Conservation (phyloP, 30 jellyfish, hydroid and myxozoan species). For the Mastigias papua region DNA sequence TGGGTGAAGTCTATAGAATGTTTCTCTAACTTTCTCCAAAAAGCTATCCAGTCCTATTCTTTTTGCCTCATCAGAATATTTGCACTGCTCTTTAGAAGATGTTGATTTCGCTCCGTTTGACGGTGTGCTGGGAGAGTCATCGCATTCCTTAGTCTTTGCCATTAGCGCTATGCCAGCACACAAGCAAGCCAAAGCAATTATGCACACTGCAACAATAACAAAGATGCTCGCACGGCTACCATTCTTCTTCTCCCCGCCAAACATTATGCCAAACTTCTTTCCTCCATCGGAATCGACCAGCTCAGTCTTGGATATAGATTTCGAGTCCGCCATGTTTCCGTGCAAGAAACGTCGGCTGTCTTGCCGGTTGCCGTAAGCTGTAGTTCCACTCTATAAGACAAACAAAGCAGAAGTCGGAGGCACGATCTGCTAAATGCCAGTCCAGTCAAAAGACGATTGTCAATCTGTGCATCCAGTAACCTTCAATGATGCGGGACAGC, state of each 20-base stretch:
- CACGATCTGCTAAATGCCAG: no score
- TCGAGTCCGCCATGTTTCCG: neutral
- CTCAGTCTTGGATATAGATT: slow-evolving; percentile 47
- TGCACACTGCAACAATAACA: slow-evolving; percentile 37
- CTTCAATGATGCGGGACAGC: neutral
- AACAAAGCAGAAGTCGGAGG: no score
- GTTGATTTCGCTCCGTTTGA: slow-evolving; percentile 23
- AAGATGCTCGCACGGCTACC: slow-evolving; percentile 42
- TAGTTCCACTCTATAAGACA: no score
- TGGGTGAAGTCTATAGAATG: slow-evolving; percentile 68
- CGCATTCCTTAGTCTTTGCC: slow-evolving; percentile 57
- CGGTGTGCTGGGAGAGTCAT: slow-evolving; percentile 4
- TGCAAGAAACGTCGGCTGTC: neutral
- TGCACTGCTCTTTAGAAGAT: slow-evolving; percentile 57
- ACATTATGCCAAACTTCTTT: slow-evolving; percentile 36
- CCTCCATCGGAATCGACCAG: slow-evolving; percentile 58
- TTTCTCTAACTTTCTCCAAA: slow-evolving; percentile 70
- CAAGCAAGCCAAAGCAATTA: slow-evolving; percentile 70
- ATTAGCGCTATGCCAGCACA: slow-evolving; percentile 85
- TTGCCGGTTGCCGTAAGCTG: no score
- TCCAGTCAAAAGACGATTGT: no score
- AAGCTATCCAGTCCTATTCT: slow-evolving; percentile 79
- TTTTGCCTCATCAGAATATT: slow-evolving; percentile 83
- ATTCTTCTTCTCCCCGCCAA: slow-evolving; percentile 4
- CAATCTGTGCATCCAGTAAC: neutral